Conservation (phyloP, 2,113 vertebrate genomes). For the Ascaphus truei region DNA sequence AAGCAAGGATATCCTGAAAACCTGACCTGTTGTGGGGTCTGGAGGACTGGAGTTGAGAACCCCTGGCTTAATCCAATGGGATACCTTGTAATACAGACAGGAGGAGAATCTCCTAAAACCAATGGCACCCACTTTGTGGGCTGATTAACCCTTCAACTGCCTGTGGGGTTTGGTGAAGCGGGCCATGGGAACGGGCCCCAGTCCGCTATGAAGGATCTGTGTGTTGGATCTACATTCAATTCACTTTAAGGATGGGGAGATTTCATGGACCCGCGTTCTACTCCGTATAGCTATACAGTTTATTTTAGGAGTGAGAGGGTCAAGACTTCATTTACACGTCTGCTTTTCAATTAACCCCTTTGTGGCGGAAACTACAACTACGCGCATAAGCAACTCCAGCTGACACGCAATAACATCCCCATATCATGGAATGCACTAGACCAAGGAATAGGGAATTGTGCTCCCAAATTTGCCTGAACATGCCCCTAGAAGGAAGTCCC, state of each 20-base stretch:
- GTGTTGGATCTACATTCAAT: slow-evolving; percentile 7
- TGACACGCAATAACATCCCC: background rate
- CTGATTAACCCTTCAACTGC: no score
- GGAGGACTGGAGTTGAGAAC: no score
- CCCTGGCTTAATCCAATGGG: no score
- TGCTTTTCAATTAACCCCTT: slow-evolving; percentile 13
- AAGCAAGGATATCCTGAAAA: no score
- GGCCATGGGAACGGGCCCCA: background rate
- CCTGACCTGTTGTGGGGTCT: no score
- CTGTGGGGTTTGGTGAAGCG: background rate
- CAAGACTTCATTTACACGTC: background rate
- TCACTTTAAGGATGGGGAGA: background rate
- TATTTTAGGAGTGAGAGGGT: background rate
- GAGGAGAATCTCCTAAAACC: no score
- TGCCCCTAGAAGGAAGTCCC: slow-evolving; percentile 24
- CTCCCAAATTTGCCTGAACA: slow-evolving; percentile 1
- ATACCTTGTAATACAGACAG: no score
- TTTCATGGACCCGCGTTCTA: background rate
- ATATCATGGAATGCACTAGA: background rate
- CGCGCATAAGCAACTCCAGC: slow-evolving; percentile 12
- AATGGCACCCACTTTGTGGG: no score
- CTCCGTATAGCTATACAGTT: background rate
- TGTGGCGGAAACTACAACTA: background rate
- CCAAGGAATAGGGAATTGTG: background rate
- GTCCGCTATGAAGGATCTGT: slow-evolving; percentile 1